Evolutionary conservation across 2,888 invertebrate species (phyloP), one percentile per base, ranked within the genome.

Genomic region (Eupelmus urozonus): DNA sequence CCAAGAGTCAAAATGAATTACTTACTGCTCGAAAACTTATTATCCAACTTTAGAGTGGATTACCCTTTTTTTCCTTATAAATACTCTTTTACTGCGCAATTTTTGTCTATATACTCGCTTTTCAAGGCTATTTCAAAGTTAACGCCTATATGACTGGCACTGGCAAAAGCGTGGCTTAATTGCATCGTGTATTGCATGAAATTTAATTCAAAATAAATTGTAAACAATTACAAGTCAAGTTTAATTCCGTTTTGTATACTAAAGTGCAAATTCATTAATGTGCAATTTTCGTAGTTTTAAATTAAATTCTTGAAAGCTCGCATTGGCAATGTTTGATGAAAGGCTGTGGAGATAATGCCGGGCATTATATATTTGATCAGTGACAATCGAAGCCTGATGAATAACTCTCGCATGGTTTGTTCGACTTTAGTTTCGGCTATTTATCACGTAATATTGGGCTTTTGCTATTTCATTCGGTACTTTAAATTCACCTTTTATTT

Each of bases 1-100:
- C n/a, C 55, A 34, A 18, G 42, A 60, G 18, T 29, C 42, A 66
- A 78, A 42, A 62, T 62, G 45, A 72, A 59, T 65, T 59, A 59
- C n/a, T 65, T 59, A 59, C n/a, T 7, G 9, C 13, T 55, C 27
- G 16, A 40, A 65, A 42, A 59, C 18, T 16, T 40, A 25, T 34
- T 27, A 72, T 63, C 27, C 23, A 74, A 66, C 34, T 49, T 66
- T 16, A 1, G 4, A 53, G 4, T 5, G 20, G 16, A 45, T 13
- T 45, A 45, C 13, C 13, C 16, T 45, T 13, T 34, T 34, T 34
- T 34, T 34, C n/a, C 34, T 34, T 34, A 34, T 34, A 34, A n/a
- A n/a, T n/a, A n/a, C n/a, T n/a, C 34, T 34, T 34, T 5, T 34
- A 34, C 9, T 34, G 9, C 34, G 9, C 3, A n/a, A n/a, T n/a